Conservation (phyloP, 2,113 vertebrate genomes). For the Malurus elegans region DNA sequence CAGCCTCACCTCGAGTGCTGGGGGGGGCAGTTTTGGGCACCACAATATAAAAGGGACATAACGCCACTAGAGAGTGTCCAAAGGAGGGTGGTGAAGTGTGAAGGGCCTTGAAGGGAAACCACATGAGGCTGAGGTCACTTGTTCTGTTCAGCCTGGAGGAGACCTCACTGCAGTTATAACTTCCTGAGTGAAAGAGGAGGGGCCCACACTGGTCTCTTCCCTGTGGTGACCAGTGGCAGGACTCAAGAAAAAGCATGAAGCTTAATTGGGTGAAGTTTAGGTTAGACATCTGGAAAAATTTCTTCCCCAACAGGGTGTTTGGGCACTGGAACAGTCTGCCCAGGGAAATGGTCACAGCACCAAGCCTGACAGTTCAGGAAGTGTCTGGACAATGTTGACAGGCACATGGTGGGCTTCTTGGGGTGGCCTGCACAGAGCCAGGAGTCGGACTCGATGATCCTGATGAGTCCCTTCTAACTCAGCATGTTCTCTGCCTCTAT, state of each 20-base stretch:
- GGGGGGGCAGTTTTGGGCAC: not conserved
- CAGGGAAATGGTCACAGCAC: not conserved
- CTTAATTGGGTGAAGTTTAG: not conserved
- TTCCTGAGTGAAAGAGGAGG: not conserved
- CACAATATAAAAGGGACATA: not conserved
- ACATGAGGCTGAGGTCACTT: not conserved
- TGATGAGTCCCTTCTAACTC: not conserved
- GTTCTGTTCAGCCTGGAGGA: not conserved
- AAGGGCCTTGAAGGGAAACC: not conserved
- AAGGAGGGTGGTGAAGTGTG: not conserved
- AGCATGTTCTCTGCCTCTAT: fast-evolving
- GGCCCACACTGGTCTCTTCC: fast-evolving
- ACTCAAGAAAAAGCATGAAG: not conserved
- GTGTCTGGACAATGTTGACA: not conserved
- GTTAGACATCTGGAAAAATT: not conserved
- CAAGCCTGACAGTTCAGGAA: not conserved
- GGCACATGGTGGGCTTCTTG: not conserved
- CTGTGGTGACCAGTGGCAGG: fast-evolving
- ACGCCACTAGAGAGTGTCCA: not conserved
- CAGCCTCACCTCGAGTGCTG: not conserved
- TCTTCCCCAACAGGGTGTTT: not conserved
- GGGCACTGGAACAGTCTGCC: not conserved
- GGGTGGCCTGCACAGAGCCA: not conserved
- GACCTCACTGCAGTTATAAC: not conserved
- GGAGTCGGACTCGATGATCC: not conserved